These are phyloP conservation scores for Leucophenga maculata DNA, from an alignment of 2,888 invertebrate genomes.

Conservation along the genomic window DNA sequence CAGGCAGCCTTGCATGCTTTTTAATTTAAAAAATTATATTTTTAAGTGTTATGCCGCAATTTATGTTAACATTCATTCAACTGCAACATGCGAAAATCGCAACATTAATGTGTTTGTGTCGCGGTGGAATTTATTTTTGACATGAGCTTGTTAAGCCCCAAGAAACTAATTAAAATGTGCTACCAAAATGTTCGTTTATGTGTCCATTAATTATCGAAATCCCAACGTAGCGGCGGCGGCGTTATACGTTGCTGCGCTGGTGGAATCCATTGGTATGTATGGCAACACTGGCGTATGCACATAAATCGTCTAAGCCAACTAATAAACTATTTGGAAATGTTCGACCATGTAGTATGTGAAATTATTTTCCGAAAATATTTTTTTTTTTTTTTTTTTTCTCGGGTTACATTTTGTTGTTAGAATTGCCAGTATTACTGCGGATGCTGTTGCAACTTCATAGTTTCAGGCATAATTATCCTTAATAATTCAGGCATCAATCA, in stretches of 20 bases:
- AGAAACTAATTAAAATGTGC: slow-evolving; percentile 8
- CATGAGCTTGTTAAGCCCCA: background rate
- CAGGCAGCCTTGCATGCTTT: no score
- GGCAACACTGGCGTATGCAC: background rate
- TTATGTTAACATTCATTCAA: no score
- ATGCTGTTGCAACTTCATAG: background rate
- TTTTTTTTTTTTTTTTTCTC: background rate
- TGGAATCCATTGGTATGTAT: no score
- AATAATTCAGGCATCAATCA: slow-evolving; percentile 22
- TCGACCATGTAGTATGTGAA: background rate
- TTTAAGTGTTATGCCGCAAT: no score
- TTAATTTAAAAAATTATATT: no score
- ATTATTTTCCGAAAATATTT: background rate
- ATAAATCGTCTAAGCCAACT: slow-evolving; percentile 17
- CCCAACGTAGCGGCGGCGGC: background rate
- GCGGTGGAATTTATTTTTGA: slow-evolving; percentile 5
- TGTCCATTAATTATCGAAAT: slow-evolving; percentile 8
- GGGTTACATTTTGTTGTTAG: background rate
- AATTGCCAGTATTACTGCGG: background rate
- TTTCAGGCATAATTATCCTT: slow-evolving; percentile 14
- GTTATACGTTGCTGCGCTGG: background rate
- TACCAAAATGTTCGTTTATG: background rate
- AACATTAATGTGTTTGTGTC: background rate
- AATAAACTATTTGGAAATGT: slow-evolving; percentile 4
- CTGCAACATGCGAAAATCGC: background rate